These are phyloP conservation scores for Anoplopoma fimbria DNA, from an alignment of 2,113 vertebrate species.

Conservation along the genomic window DNA sequence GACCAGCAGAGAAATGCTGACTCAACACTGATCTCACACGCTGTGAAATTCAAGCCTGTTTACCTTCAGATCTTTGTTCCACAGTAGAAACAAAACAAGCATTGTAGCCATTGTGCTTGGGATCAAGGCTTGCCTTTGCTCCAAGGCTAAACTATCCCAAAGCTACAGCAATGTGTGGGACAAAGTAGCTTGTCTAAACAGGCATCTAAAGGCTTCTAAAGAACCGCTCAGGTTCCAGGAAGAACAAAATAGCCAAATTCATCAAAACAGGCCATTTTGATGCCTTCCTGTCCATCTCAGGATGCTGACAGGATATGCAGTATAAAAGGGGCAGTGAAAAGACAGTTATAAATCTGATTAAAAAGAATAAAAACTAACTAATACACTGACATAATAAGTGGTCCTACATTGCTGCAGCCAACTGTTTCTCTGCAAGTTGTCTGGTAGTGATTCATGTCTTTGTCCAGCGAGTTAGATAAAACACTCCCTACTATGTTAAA, in stretches of 20 bases:
- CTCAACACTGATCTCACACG: slow-evolving; percentile 23
- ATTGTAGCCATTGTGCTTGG: slow-evolving; percentile 43
- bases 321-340: slow-evolving; percentile 5
- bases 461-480: slow-evolving; percentile 39
- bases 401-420: slow-evolving; percentile 19
- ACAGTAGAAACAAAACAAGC: slow-evolving; percentile 48
- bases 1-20: slow-evolving; percentile 26
- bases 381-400: slow-evolving; percentile 1
- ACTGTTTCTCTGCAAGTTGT: slow-evolving; percentile 30
- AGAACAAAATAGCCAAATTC: slow-evolving; percentile 9
- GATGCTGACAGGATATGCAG: slow-evolving; percentile 15
- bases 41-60: slow-evolving; percentile 21
- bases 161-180: slow-evolving; percentile 6
- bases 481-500: slow-evolving; percentile 47
- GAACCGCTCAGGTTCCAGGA: slow-evolving; percentile 1
- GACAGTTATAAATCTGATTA: slow-evolving; percentile 17
- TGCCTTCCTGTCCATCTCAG: slow-evolving; percentile 18
- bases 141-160: slow-evolving; percentile 24
- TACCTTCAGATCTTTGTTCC: slow-evolving; percentile 40
- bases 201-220: slow-evolving; percentile 3
- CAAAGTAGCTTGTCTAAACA: slow-evolving; percentile 12
- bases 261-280: neutral
- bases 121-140: slow-evolving; percentile 47
- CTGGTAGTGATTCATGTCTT: slow-evolving; percentile 51
- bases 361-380: neutral